phyloP scores from a whole-genome alignment of 2,888 invertebrate species.

The Lepidonotus clava region DNA sequence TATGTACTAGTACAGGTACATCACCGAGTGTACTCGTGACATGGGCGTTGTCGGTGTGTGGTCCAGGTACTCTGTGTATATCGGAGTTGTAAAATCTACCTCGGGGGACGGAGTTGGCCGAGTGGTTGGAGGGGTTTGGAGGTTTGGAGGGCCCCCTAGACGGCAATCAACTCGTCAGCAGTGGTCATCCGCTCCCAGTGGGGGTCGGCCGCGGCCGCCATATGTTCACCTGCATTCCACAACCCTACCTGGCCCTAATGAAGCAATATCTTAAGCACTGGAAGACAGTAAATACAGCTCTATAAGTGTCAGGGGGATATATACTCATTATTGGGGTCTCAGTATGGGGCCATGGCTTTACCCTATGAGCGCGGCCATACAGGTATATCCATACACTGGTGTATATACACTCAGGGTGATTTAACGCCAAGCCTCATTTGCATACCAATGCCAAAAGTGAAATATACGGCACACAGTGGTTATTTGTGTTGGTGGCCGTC shows the following conservation, averaged over 20 bases:
- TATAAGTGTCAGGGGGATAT: neutral
- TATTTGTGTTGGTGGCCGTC: neutral
- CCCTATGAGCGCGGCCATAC: no score
- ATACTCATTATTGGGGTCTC: neutral
- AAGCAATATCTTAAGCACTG: neutral
- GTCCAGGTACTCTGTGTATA: neutral
- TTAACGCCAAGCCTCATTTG: neutral
- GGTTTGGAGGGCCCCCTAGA: neutral
- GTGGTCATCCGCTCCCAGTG: neutral
- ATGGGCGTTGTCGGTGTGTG: no score
- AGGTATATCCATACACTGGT: no score
- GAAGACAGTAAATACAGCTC: neutral
- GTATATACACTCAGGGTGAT: no score
- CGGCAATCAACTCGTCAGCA: conserved; percentile 5
- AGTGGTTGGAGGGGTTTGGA: neutral
- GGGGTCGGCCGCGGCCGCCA: neutral
- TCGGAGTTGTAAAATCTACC: neutral
- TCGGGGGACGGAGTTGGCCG: neutral
- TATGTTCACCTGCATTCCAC: conserved; percentile 24
- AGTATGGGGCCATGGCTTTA: no score
- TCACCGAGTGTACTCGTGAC: neutral
- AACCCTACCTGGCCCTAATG: neutral
- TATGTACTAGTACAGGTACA: no score
- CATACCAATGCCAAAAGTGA: conserved; percentile 30
- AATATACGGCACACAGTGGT: conserved; percentile 13